Percentiles rank a stretch among this genome's conserved stretches.
Conservation (phyloP, 1,140 invertebrate genomes). For the Probaryconus sp. region DNA sequence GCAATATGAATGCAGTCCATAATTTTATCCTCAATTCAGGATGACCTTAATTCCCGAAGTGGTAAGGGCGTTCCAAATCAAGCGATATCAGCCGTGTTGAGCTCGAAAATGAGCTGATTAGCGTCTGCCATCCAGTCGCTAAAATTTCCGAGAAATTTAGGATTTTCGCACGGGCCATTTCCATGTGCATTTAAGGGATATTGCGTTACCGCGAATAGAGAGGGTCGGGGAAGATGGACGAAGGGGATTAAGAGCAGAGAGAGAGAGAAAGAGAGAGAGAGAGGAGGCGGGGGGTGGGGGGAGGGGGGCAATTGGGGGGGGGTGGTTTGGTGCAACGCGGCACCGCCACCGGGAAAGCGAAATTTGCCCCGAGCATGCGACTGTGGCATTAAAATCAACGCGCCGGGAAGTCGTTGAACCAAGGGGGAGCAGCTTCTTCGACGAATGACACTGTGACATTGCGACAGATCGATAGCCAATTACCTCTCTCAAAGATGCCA, state of each 20-base stretch:
- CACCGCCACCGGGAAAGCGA: not conserved
- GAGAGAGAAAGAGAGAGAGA: too few species aligned
- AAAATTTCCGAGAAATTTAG: too few species aligned
- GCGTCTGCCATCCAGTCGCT: not conserved
- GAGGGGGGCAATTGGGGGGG: not conserved
- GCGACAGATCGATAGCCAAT: slow-evolving; percentile 30
- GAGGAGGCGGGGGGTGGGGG: not conserved
- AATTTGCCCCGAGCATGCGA: slow-evolving; percentile 8
- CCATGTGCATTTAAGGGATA: not conserved
- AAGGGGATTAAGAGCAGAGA: not conserved
- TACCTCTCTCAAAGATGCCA: slow-evolving; percentile 10
- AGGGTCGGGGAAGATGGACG: not conserved
- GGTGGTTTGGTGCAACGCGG: not conserved
- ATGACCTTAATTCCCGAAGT: not conserved
- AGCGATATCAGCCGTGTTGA: not conserved
- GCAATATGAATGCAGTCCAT: too few species aligned
- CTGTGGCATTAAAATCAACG: slow-evolving; percentile 28
- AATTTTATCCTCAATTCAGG: not conserved
- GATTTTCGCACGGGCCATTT: too few species aligned
- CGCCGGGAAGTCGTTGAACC: slow-evolving; percentile 23
- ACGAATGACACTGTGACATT: slow-evolving; percentile 25
- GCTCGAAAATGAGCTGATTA: slow-evolving; percentile 24
- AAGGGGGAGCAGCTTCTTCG: slow-evolving; percentile 29
- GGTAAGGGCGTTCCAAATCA: too few species aligned
- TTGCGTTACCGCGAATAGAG: not conserved